Evolutionary conservation across 2,113 vertebrate species (phyloP).

Genomic region (Tyrannus savana): DNA sequence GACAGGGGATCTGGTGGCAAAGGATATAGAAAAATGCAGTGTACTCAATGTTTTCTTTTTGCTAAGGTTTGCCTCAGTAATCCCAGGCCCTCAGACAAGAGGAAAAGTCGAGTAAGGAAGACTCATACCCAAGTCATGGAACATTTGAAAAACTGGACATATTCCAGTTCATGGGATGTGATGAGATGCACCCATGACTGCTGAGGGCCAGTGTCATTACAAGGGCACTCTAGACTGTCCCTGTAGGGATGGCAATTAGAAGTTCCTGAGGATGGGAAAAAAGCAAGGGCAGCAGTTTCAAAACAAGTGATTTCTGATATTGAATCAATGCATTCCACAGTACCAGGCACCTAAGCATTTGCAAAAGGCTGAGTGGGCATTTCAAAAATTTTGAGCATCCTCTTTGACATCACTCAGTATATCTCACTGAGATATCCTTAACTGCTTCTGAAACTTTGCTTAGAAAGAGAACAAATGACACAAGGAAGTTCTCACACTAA

Average conservation of each 20-base stretch:
- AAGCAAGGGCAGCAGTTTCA: neutral
- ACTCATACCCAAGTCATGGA: neutral
- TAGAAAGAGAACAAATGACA: neutral
- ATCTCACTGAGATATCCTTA: neutral
- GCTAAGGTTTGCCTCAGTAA: neutral
- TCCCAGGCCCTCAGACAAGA: neutral
- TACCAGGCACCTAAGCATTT: neutral
- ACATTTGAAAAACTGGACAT: neutral
- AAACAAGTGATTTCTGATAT: neutral
- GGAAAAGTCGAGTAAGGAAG: neutral
- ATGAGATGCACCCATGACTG: neutral
- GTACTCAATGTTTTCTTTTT: neutral
- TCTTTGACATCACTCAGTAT: neutral
- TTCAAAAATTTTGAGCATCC: neutral
- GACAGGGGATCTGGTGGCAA: fast-evolving
- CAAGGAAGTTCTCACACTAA: neutral
- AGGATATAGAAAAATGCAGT: neutral
- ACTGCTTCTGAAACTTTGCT: neutral
- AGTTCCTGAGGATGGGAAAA: neutral
- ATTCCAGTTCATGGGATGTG: neutral
- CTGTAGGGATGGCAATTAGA: neutral
- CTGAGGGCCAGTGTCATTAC: neutral
- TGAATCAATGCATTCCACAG: neutral
- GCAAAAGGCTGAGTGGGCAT: neutral
- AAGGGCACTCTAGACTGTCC: neutral